phyloP scores from a whole-genome alignment of 2,888 invertebrate genomes.

The Trichogramma evanescens region DNA sequence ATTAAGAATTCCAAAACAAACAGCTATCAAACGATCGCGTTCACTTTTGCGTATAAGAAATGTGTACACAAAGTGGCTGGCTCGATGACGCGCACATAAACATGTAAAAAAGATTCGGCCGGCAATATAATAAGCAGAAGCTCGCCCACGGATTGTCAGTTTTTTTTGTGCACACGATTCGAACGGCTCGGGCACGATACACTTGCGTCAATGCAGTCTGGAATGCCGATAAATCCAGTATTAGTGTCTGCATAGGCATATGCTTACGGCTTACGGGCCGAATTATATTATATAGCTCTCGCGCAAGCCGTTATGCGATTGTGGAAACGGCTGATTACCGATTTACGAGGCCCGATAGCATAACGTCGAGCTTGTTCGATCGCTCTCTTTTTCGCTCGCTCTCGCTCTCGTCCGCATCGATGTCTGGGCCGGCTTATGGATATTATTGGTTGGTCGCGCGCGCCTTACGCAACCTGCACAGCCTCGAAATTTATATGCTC shows the following conservation, averaged over 20 bases:
- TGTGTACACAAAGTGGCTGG: too few species aligned
- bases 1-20: background rate
- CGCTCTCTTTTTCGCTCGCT: background rate
- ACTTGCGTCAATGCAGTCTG: background rate
- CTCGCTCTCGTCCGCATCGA: background rate
- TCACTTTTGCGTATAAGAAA: too few species aligned
- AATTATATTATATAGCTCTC: constrained; percentile 11
- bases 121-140: background rate
- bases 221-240: constrained; percentile 15
- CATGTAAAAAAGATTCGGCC: too few species aligned
- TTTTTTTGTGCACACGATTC: background rate
- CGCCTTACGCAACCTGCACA: too few species aligned
- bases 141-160: constrained; percentile 2
- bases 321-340: constrained; percentile 14
- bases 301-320: constrained; percentile 8
- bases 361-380: constrained; percentile 8
- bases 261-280: background rate
- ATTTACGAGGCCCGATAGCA: constrained; percentile 17
- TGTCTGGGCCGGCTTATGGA: too few species aligned
- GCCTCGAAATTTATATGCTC: too few species aligned
- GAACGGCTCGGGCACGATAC: background rate
- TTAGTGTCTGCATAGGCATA: background rate
- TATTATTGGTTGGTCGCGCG: too few species aligned
- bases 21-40: too few species aligned
- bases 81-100: too few species aligned